phyloP scores from a whole-genome alignment of 2,797 vertebrate genomes.

The Chelmon rostratus region DNA sequence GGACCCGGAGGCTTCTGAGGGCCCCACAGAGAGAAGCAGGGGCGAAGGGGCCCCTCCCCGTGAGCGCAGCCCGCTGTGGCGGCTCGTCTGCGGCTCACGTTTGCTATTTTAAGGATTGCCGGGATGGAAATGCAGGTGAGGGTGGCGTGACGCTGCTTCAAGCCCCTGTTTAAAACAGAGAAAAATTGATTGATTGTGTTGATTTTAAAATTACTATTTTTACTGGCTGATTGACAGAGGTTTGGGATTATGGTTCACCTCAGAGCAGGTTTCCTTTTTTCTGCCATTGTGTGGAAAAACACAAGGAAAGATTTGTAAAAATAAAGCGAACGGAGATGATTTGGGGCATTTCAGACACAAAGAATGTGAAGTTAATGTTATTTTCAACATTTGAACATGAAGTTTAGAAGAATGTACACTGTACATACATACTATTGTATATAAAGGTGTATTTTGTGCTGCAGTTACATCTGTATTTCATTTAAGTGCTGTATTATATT shows the following conservation, averaged over 20 bases:
- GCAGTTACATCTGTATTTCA: too few relatives aligned
- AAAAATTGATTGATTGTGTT: constrained; percentile 7
- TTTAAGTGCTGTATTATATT: too few relatives aligned
- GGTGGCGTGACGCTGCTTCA: not conserved
- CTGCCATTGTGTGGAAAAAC: not conserved
- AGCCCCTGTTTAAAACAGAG: not conserved
- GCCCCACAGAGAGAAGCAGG: not conserved
- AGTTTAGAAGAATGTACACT: not conserved
- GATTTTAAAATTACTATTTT: constrained; percentile 6
- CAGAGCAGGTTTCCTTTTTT: not conserved
- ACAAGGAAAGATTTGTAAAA: not conserved
- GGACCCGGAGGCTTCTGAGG: not conserved
- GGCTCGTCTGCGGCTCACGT: constrained; percentile 1
- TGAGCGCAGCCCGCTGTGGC: not conserved
- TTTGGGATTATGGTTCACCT: not conserved
- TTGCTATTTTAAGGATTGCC: constrained; percentile 14
- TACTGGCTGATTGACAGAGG: constrained; percentile 4
- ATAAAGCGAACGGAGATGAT: not conserved
- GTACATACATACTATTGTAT: too few relatives aligned
- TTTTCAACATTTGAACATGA: not conserved
- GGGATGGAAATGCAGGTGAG: not conserved
- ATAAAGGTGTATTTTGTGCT: too few relatives aligned
- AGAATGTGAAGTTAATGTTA: not conserved
- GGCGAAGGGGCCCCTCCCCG: not conserved
- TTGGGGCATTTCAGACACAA: not conserved